These are phyloP conservation scores for Salticus scenicus DNA, from an alignment of 2,888 invertebrate genomes.

Conservation along the genomic window DNA sequence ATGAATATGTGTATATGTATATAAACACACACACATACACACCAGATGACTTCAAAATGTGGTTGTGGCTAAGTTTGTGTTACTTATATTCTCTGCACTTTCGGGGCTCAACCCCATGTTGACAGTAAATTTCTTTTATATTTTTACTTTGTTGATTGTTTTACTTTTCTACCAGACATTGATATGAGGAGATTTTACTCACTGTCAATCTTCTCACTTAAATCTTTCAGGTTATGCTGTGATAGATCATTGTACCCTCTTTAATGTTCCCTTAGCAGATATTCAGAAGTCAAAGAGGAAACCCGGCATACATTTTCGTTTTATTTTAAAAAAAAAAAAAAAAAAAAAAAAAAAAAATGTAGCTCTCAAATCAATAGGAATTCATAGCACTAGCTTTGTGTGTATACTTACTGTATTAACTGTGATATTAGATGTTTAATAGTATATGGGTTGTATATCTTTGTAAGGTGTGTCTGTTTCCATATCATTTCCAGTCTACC, in stretches of 20 bases:
- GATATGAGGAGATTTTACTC: constrained; percentile 40
- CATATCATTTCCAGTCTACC: constrained; percentile 59
- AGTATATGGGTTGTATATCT: constrained; percentile 37
- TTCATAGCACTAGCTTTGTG: constrained; percentile 63
- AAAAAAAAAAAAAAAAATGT: background rate
- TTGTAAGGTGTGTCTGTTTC: constrained; percentile 43
- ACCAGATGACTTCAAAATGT: constrained; percentile 33
- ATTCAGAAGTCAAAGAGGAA: constrained; percentile 65
- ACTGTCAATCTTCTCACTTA: constrained; percentile 52
- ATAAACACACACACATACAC: constrained; percentile 20
- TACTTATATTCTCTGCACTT: constrained; percentile 59
- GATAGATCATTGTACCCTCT: constrained; percentile 68
- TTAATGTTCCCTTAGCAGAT: constrained; percentile 65
- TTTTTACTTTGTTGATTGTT: constrained; percentile 66
- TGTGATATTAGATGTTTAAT: constrained; percentile 68
- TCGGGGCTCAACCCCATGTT: constrained; percentile 41
- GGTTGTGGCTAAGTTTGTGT: constrained; percentile 56
- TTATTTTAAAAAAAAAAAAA: constrained; percentile 11
- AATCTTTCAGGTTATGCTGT: constrained; percentile 69
- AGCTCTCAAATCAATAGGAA: constrained; percentile 28
- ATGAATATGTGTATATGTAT: constrained; percentile 20
- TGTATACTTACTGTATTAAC: constrained; percentile 68
- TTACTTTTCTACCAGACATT: constrained; percentile 60
- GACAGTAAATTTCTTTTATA: constrained; percentile 55
- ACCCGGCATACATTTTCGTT: constrained; percentile 21